Evolutionary conservation across 2,888 invertebrate species (phyloP), one percentile per base, ranked within the genome.

Genomic region (Heteromurus nitidus): DNA sequence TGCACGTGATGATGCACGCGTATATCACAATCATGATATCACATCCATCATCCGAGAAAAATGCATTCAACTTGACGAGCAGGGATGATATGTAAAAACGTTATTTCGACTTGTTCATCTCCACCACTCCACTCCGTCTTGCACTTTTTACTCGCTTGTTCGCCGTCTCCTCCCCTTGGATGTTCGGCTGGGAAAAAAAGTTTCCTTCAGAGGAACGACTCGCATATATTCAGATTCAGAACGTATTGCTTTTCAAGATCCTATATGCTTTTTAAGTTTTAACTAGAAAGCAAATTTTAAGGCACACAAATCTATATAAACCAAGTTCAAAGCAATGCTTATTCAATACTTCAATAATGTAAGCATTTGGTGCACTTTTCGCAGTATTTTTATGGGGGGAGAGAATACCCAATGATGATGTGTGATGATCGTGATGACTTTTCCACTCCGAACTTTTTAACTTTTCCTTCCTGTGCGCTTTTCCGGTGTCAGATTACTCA

Each of bases 401-500:
- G n/a, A n/a, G n/a, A n/a, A n/a, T n/a, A n/a, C n/a, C n/a, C n/a
- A n/a, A n/a, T n/a, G n/a, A n/a, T n/a, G n/a, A n/a, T n/a, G n/a
- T n/a, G n/a, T 36, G 36, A 9, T 36, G 36, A 36, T 36, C 7
- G 30, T 24, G 36, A 53, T 55, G 53, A 69, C 22, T 30, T 68
- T 69, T 28, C 50, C 50, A 47, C 50, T 68, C 30, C 3, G 18
- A n/a, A n/a, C n/a, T n/a, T 44, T 18, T 50, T 22, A 75, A 67
- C 67, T 76, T 58, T 76, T 60, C 13, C 31, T 13, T 75, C 24
- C 20, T 67, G 55, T 58, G 58, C 58, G 58, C 75, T 67, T 67
- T n/a, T 68, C 68, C 69, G 64, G 69, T 69, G 77, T 77, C 77
- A 70, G 77, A 68, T 77, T 77, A 77, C 77, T 77, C 77, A 69